A percentile compares a stretch with the other conserved stretches of the same genome.
These are phyloP conservation scores for Oreonectes daqikongensis DNA, from an alignment of 2,797 vertebrate genomes.

Conservation along the genomic window DNA sequence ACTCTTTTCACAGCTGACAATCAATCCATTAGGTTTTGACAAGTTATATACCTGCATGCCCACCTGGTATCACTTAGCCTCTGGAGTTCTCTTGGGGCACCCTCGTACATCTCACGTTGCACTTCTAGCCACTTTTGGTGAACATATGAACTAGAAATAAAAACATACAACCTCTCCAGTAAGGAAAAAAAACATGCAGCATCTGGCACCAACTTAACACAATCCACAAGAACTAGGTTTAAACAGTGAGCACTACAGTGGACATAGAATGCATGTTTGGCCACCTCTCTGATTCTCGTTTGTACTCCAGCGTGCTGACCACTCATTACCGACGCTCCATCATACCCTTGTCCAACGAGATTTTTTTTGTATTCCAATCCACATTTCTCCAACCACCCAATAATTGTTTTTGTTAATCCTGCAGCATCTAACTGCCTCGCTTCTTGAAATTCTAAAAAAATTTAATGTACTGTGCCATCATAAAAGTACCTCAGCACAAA, in stretches of 20 bases:
- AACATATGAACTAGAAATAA: neutral
- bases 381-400: neutral
- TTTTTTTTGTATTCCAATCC: neutral
- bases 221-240: neutral
- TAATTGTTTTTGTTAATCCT: too few species aligned
- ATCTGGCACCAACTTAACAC: neutral
- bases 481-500: slow-evolving; percentile 41
- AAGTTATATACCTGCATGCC: neutral
- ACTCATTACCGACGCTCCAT: neutral
- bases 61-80: neutral
- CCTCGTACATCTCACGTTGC: neutral
- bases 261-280: neutral
- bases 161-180: neutral
- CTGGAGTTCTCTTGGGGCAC: neutral
- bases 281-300: neutral
- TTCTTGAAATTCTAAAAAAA: too few species aligned
- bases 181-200: neutral
- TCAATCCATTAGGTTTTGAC: neutral
- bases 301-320: neutral
- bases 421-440: too few species aligned
- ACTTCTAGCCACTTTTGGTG: neutral
- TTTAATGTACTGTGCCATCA: neutral
- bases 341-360: neutral
- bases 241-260: neutral
- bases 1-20: neutral